These are phyloP conservation scores for Xylota segnis DNA, from an alignment of 2,888 invertebrate genomes.

Conservation along the genomic window DNA sequence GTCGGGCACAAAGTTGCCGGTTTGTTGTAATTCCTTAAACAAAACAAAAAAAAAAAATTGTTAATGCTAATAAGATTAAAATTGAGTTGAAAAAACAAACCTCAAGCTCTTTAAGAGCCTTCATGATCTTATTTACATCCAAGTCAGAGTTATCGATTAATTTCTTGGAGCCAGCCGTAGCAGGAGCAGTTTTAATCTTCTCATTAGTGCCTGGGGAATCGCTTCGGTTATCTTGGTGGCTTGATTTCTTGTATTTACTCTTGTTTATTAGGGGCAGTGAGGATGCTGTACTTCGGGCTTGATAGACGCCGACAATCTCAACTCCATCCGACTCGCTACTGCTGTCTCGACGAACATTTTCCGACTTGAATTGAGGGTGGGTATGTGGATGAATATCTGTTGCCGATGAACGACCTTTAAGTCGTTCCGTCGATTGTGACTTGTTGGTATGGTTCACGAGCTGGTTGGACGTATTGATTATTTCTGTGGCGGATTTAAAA, in stretches of 20 bases:
- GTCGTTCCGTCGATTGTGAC: constrained; percentile 56
- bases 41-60: background rate
- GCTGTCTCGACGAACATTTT: constrained; percentile 78
- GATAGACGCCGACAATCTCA: constrained; percentile 83
- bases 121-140: constrained; percentile 85
- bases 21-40: constrained; percentile 52
- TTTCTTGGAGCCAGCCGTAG: constrained; percentile 75
- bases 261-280: constrained; percentile 52
- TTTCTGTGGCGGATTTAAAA: constrained; percentile 82
- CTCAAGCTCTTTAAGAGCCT: constrained; percentile 84
- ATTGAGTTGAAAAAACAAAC: constrained; percentile 76
- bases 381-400: constrained; percentile 36
- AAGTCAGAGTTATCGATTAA: constrained; percentile 76
- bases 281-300: constrained; percentile 75
- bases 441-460: constrained; percentile 77
- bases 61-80: background rate
- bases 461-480: constrained; percentile 83
- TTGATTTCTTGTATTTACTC: constrained; percentile 72
- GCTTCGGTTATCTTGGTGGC: constrained; percentile 62
- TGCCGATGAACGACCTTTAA: constrained; percentile 50
- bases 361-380: constrained; percentile 40
- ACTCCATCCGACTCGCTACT: constrained; percentile 84
- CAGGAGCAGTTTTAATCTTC: constrained; percentile 76
- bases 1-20: constrained; percentile 60
- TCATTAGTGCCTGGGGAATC: constrained; percentile 68